Evolutionary conservation across 2,113 vertebrate species (phyloP).

Genomic region (Hipposideros armiger): DNA sequence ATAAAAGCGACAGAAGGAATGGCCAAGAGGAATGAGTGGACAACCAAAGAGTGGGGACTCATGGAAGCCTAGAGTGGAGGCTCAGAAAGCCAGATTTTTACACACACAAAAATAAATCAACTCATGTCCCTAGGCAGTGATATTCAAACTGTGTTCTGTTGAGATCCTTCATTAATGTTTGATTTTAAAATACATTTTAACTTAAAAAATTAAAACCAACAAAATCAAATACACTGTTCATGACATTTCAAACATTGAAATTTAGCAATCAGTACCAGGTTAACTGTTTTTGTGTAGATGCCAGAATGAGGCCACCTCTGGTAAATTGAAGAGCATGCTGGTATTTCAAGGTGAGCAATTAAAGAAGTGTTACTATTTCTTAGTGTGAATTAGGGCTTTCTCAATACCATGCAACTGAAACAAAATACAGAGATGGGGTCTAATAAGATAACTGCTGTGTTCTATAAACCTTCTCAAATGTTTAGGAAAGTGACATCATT

Average conservation of each 20-base stretch:
- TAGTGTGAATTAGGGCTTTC: not conserved
- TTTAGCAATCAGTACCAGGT: not conserved
- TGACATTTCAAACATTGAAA: not conserved
- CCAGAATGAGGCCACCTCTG: not conserved
- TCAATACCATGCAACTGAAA: not conserved
- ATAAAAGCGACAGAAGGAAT: not conserved
- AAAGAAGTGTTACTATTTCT: not conserved
- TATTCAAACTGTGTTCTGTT: not conserved
- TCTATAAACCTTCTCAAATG: not conserved
- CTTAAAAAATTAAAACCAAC: not conserved
- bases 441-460: not conserved
- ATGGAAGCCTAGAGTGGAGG: not conserved
- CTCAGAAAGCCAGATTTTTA: slow-evolving; percentile 38
- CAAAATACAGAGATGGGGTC: not conserved
- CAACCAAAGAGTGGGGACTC: not conserved
- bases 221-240: not conserved
- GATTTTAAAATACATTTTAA: slow-evolving; percentile 30
- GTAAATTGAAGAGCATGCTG: not conserved
- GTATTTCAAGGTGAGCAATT: not conserved
- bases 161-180: slow-evolving; percentile 37
- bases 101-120: not conserved
- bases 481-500: not conserved
- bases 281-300: not conserved
- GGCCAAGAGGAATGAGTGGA: not conserved
- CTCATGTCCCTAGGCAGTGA: not conserved